Evolutionary conservation across 2,888 invertebrate genomes (phyloP).

Genomic region (Nomada ferruginata): DNA sequence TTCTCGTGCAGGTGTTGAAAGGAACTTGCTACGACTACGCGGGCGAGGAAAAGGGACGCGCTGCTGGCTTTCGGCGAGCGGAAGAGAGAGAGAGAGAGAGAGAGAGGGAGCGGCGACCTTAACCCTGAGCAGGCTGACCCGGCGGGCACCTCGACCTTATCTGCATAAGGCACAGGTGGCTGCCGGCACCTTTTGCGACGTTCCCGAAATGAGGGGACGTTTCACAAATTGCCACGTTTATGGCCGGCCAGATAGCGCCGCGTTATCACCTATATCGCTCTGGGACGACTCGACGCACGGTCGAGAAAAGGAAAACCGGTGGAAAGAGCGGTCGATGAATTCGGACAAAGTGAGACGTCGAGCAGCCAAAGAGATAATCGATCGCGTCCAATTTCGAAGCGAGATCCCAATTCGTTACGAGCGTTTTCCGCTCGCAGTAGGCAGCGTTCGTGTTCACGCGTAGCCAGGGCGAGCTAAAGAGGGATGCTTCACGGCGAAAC

Average conservation of each 20-base stretch:
- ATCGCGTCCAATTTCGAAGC: slow-evolving; percentile 73
- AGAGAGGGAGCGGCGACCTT: slow-evolving; percentile 61
- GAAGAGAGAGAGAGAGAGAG: slow-evolving; percentile 29
- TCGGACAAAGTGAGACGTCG: slow-evolving; percentile 48
- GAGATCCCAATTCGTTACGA: slow-evolving; percentile 79
- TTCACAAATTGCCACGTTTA: slow-evolving; percentile 54
- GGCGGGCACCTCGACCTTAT: slow-evolving; percentile 78
- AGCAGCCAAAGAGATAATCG: slow-evolving; percentile 72
- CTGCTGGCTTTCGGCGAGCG: slow-evolving; percentile 15
- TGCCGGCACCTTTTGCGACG: slow-evolving; percentile 79
- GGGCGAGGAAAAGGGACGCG: slow-evolving; percentile 47
- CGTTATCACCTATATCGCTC: background rate
- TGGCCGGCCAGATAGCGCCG: slow-evolving; percentile 15
- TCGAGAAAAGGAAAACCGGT: background rate
- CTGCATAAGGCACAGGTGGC: slow-evolving; percentile 83
- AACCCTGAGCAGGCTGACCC: slow-evolving; percentile 72
- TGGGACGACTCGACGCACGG: background rate
- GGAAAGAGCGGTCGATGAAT: background rate
- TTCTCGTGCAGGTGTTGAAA: slow-evolving; percentile 70
- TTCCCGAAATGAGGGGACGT: slow-evolving; percentile 14
- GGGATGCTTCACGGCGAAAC: slow-evolving; percentile 23
- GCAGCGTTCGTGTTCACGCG: slow-evolving; percentile 55
- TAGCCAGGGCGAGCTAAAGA: background rate
- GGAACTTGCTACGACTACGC: slow-evolving; percentile 43
- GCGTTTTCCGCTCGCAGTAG: slow-evolving; percentile 65